Evolutionary conservation across 1,140 invertebrate genomes (phyloP).

Genomic region (Panagrolaimus sp.): DNA sequence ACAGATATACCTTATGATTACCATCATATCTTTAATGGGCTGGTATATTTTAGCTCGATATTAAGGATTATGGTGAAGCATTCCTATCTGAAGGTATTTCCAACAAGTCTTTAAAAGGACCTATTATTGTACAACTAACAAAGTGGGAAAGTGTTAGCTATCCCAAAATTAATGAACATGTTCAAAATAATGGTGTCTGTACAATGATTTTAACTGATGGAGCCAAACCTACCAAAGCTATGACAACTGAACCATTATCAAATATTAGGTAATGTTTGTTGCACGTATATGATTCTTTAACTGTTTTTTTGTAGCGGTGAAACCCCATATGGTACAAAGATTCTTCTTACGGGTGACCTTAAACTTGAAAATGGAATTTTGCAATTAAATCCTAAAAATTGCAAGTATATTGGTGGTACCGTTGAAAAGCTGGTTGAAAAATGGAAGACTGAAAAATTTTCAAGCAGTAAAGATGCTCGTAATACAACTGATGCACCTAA

Average conservation of each 20-base stretch:
- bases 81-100: background rate
- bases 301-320: slow-evolving; percentile 48
- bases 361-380: slow-evolving; percentile 58
- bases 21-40: background rate
- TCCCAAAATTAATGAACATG: slow-evolving; percentile 59
- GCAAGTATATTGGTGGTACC: slow-evolving; percentile 57
- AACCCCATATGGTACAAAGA: slow-evolving; percentile 59
- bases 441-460: slow-evolving; percentile 59
- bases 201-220: slow-evolving; percentile 60
- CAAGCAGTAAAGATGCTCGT: too few species aligned
- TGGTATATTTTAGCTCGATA: slow-evolving; percentile 4
- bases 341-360: slow-evolving; percentile 56
- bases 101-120: slow-evolving; percentile 37
- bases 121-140: slow-evolving; percentile 59
- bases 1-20: too few species aligned
- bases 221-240: slow-evolving; percentile 52
- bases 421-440: slow-evolving; percentile 59
- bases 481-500: slow-evolving; percentile 13
- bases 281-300: background rate
- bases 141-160: slow-evolving; percentile 59
- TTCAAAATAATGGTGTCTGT: slow-evolving; percentile 56
- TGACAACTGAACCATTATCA: slow-evolving; percentile 53
- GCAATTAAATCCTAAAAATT: slow-evolving; percentile 58
- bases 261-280: slow-evolving; percentile 50
- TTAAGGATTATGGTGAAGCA: background rate